phyloP scores from a whole-genome alignment of 2,797 vertebrate species.

The Pangasius sanitwongsei region DNA sequence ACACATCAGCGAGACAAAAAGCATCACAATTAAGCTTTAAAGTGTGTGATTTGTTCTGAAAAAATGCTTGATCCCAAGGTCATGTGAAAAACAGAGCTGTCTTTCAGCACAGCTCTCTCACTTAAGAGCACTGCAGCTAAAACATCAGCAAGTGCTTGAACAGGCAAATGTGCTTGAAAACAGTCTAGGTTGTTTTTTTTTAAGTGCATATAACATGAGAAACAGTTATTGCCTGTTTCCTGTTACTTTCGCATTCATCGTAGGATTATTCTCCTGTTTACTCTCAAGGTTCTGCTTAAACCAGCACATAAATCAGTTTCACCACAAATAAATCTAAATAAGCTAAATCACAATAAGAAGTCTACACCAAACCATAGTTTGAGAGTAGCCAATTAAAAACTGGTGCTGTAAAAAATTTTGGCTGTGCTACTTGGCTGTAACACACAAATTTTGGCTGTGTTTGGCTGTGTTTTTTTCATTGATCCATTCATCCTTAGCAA shows the following conservation, averaged over 20 bases:
- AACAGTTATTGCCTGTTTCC: neutral
- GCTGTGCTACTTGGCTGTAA: neutral
- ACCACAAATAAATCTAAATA: neutral
- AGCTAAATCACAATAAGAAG: neutral
- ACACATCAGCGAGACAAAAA: neutral
- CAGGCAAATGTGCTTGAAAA: neutral
- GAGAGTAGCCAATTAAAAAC: neutral
- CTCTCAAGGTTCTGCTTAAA: neutral
- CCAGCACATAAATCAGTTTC: neutral
- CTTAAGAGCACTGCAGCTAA: neutral
- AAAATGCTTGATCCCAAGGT: neutral
- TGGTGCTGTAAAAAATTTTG: neutral
- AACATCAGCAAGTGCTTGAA: neutral
- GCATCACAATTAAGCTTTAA: slow-evolving; percentile 1
- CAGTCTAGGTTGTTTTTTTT: neutral
- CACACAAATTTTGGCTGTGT: too few species aligned
- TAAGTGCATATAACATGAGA: neutral
- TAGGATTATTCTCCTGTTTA: neutral
- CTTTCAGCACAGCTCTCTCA: neutral
- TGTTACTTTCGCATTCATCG: neutral
- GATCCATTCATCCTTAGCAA: neutral
- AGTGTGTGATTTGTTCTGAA: neutral
- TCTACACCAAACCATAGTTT: neutral
- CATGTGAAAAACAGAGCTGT: neutral
- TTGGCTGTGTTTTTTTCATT: neutral